These are phyloP conservation scores for Phymatocera aterrima DNA, from an alignment of 2,888 invertebrate species.

Conservation along the genomic window DNA sequence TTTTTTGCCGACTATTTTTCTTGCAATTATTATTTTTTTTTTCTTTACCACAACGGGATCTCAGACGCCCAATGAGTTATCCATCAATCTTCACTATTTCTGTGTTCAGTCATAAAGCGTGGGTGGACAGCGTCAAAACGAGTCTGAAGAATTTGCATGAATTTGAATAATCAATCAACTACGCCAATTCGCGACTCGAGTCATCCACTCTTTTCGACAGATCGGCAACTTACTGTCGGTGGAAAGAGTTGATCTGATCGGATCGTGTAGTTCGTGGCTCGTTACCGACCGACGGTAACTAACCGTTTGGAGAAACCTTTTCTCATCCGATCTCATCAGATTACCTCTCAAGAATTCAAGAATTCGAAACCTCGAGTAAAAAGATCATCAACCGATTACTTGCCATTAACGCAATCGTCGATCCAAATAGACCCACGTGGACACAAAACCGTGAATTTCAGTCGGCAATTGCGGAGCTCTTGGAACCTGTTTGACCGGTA, in stretches of 20 bases:
- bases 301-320: not conserved
- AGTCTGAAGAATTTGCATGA: not conserved
- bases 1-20: not conserved
- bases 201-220: not conserved
- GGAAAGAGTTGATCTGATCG: not conserved
- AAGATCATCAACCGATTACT: too few species aligned
- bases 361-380: too few species aligned
- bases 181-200: not conserved
- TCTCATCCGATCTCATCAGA: not conserved
- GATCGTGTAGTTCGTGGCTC: not conserved
- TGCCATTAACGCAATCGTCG: too few species aligned
- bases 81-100: constrained; percentile 6
- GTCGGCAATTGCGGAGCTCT: too few species aligned
- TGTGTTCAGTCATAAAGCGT: constrained; percentile 40
- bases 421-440: too few species aligned
- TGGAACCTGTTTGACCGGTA: too few species aligned
- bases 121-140: constrained; percentile 57
- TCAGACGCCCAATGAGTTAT: not conserved
- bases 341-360: too few species aligned
- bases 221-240: not conserved
- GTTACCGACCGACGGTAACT: constrained; percentile 6
- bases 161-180: constrained; percentile 17
- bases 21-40: not conserved
- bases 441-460: too few species aligned
- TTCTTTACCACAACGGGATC: not conserved